Percentiles rank a stretch among this genome's conserved stretches.
Evolutionary conservation across 2,797 vertebrate genomes (phyloP).

Genomic region (Tamandua tetradactyla): DNA sequence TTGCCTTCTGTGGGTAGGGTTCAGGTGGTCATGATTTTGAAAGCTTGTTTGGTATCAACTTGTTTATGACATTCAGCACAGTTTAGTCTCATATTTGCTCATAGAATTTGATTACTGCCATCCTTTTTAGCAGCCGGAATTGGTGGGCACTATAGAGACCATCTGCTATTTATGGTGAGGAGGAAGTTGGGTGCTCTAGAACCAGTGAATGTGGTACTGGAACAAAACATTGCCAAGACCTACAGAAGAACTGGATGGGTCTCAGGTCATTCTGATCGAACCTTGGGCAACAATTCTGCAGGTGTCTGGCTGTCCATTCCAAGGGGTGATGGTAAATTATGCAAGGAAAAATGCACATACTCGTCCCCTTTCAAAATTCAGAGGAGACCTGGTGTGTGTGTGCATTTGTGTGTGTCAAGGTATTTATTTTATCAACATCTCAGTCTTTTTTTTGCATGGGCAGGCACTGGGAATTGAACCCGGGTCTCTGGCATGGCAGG

Average conservation of each 20-base stretch:
- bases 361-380: not conserved
- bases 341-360: not conserved
- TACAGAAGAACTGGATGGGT: not conserved
- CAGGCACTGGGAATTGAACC: too few relatives aligned
- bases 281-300: not conserved
- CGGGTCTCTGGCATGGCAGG: too few relatives aligned
- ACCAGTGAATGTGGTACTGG: not conserved
- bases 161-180: not conserved
- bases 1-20: not conserved
- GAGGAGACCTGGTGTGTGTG: not conserved
- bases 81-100: not conserved
- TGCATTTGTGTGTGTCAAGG: not conserved
- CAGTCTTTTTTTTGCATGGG: too few relatives aligned
- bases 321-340: not conserved
- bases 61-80: not conserved
- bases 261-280: not conserved
- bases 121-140: not conserved
- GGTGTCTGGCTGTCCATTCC: not conserved
- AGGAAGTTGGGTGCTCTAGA: not conserved
- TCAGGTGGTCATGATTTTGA: not conserved
- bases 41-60: not conserved
- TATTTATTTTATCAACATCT: slow-evolving; percentile 24
- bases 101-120: not conserved
- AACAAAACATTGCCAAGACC: not conserved
- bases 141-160: not conserved